Percentiles rank a stretch among this genome's conserved stretches.
These are phyloP conservation scores for Poeciliopsis gracilis DNA, from an alignment of 2,797 vertebrate species.

Conservation along the genomic window DNA sequence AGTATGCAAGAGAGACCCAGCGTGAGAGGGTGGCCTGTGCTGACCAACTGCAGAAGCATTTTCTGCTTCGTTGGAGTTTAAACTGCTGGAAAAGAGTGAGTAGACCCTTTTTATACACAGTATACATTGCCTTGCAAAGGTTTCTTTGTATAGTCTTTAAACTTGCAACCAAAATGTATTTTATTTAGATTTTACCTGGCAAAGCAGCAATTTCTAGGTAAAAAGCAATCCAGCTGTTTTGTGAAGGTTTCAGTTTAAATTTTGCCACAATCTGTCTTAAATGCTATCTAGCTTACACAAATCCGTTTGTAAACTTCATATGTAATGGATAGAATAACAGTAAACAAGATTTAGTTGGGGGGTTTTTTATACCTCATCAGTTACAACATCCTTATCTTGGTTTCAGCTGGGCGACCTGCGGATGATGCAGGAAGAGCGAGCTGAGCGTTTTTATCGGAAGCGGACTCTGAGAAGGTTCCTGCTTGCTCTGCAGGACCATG, in stretches of 20 bases:
- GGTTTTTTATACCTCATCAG: not conserved
- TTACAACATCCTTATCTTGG: not conserved
- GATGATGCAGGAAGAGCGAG: conserved; percentile 75
- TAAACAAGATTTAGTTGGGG: not conserved
- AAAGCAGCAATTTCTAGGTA: not conserved
- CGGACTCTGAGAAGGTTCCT: conserved; percentile 82
- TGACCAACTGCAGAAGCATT: conserved; percentile 74
- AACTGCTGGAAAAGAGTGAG: conserved; percentile 86
- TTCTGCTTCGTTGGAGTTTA: conserved; percentile 80
- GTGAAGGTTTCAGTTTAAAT: not conserved
- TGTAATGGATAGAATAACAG: not conserved
- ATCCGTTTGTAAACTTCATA: not conserved
- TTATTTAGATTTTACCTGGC: not conserved
- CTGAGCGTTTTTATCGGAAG: conserved; percentile 55
- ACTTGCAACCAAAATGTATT: not conserved
- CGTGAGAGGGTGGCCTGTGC: conserved; percentile 78
- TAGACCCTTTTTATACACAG: conserved; percentile 5
- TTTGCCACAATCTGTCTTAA: not conserved
- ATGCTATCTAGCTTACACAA: not conserved
- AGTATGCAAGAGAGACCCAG: conserved; percentile 63
- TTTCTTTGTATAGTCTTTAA: not conserved
- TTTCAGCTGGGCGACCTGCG: conserved; percentile 79
- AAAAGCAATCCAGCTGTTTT: not conserved
- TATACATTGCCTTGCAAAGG: conserved; percentile 2
- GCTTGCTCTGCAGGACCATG: conserved; percentile 77